Percentiles rank a stretch among this genome's conserved stretches.
These are phyloP conservation scores for Anas flavirostris DNA, from an alignment of 2,797 vertebrate genomes.

Conservation along the genomic window DNA sequence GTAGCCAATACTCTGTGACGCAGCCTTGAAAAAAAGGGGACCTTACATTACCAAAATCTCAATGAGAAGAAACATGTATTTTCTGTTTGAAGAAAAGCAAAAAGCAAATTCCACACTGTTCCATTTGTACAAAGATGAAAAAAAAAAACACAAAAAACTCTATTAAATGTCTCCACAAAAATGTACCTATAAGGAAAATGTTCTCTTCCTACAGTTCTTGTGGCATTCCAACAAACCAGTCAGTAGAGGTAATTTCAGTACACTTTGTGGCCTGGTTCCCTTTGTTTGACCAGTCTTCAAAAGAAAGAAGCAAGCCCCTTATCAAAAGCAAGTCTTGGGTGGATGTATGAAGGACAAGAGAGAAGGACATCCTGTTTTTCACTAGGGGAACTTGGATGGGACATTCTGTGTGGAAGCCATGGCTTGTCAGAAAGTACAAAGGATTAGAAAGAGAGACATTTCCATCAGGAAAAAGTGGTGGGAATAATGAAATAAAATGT, in stretches of 20 bases:
- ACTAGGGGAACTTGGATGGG: background rate
- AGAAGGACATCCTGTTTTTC: background rate
- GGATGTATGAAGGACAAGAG: background rate
- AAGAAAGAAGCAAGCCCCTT: background rate
- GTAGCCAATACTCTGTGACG: background rate
- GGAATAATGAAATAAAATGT: background rate
- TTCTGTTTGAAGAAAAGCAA: background rate
- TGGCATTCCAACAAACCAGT: background rate
- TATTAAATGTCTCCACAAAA: background rate
- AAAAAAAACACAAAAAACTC: no score
- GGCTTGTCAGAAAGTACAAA: background rate
- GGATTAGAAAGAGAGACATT: background rate
- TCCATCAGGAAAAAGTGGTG: background rate
- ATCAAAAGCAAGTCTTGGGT: background rate
- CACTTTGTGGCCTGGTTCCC: background rate
- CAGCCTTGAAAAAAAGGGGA: background rate
- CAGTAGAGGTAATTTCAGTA: background rate
- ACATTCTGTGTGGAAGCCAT: rapidly evolving
- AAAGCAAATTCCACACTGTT: background rate
- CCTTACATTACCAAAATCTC: background rate
- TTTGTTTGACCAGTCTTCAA: background rate
- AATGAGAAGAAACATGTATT: background rate
- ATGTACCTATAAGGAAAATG: background rate
- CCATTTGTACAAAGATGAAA: background rate
- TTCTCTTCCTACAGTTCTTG: background rate